These are phyloP conservation scores for Mesochorus sp. DNA, from an alignment of 2,888 invertebrate species.

Conservation along the genomic window DNA sequence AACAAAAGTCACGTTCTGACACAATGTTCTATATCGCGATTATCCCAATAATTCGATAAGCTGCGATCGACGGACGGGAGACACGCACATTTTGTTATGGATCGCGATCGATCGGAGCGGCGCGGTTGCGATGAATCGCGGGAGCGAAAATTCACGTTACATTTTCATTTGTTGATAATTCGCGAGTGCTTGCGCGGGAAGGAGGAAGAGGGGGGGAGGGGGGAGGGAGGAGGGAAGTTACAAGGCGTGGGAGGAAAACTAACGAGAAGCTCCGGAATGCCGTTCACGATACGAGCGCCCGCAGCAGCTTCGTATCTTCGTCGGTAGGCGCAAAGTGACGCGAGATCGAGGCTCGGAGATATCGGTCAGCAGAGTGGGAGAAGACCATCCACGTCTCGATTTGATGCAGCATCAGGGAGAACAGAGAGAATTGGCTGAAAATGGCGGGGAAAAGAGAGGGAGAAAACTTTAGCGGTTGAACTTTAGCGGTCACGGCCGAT, in stretches of 20 bases:
- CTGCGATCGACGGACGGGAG: too few relatives aligned
- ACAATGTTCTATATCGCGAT: too few relatives aligned
- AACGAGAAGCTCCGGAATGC: neutral
- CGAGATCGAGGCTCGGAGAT: conserved; percentile 11
- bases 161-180: too few relatives aligned
- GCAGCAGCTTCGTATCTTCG: conserved; percentile 26
- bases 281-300: conserved; percentile 2
- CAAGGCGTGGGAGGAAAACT: neutral
- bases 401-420: neutral
- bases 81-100: too few relatives aligned
- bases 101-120: too few relatives aligned
- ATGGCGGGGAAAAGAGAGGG: neutral
- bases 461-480: conserved; percentile 27
- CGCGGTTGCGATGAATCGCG: too few relatives aligned
- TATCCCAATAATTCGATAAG: too few relatives aligned
- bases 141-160: too few relatives aligned
- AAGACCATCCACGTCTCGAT: neutral
- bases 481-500: conserved; percentile 2
- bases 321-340: neutral
- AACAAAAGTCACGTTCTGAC: too few relatives aligned
- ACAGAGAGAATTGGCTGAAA: neutral
- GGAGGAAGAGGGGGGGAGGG: too few relatives aligned
- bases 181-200: too few relatives aligned
- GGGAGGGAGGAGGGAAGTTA: too few relatives aligned
- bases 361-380: neutral